Conservation (phyloP, 2,888 invertebrate species). For the Aromia moschata region DNA sequence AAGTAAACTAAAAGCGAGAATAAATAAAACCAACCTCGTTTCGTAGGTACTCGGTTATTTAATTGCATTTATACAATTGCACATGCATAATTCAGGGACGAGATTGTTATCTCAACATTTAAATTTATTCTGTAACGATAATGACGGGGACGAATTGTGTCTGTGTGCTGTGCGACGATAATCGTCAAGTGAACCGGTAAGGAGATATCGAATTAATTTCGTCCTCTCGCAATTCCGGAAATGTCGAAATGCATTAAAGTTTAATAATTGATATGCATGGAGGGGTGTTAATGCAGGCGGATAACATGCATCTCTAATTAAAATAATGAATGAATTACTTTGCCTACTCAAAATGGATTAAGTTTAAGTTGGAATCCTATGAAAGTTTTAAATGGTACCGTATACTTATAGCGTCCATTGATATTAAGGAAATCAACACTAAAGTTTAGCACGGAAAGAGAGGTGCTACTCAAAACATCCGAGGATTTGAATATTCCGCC, state of each 20-base stretch:
- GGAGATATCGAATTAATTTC: not conserved
- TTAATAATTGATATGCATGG: not conserved
- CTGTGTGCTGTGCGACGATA: not conserved
- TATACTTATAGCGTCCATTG: too few relatives aligned
- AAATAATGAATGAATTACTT: not conserved
- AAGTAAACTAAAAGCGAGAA: not conserved
- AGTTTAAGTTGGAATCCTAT: not conserved
- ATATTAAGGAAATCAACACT: too few relatives aligned
- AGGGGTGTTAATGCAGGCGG: not conserved
- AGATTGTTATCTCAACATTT: not conserved
- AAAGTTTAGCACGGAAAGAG: too few relatives aligned
- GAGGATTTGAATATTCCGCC: too few relatives aligned
- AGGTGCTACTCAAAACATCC: too few relatives aligned
- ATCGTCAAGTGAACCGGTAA: not conserved
- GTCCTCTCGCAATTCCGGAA: not conserved
- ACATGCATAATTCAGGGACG: not conserved
- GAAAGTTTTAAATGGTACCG: too few relatives aligned
- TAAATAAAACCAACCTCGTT: not conserved
- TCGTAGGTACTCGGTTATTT: not conserved
- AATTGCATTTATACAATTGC: not conserved
- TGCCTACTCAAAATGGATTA: not conserved
- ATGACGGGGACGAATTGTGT: not conserved
- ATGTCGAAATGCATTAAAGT: not conserved
- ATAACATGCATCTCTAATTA: not conserved
- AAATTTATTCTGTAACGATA: not conserved